Evolutionary conservation across 2,797 vertebrate species (phyloP).

Genomic region (Thalassophryne amazonica): DNA sequence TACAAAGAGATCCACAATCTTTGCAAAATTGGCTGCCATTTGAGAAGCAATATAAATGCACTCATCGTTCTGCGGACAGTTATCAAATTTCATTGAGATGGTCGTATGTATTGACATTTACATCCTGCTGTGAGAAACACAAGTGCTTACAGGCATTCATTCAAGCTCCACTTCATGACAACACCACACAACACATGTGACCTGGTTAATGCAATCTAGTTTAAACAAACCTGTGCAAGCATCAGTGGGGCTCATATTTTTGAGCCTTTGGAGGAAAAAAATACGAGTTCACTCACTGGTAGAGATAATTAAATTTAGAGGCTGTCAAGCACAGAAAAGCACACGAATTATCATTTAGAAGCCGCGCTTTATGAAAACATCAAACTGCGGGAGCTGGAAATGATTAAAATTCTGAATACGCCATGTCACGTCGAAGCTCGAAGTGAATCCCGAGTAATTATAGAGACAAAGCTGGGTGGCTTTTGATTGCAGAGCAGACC

Average conservation of each 20-base stretch:
- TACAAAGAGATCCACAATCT: constrained; percentile 1
- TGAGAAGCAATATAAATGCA: constrained; percentile 30
- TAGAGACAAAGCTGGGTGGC: constrained; percentile 34
- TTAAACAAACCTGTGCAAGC: constrained; percentile 63
- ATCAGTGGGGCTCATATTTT: constrained; percentile 32
- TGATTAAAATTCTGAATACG: constrained; percentile 60
- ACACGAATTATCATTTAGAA: constrained; percentile 66
- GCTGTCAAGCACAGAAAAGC: constrained; percentile 58
- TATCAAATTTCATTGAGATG: constrained; percentile 75
- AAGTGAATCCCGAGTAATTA: constrained; percentile 60
- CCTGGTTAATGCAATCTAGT: constrained; percentile 55
- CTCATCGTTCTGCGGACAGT: constrained; percentile 59
- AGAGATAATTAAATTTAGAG: constrained; percentile 70
- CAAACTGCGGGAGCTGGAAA: constrained; percentile 66
- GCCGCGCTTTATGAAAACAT: constrained; percentile 66
- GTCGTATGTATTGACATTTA: constrained; percentile 63
- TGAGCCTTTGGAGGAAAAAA: constrained; percentile 42
- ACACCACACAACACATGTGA: constrained; percentile 32
- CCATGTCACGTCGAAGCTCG: constrained; percentile 36
- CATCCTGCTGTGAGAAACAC: constrained; percentile 43
- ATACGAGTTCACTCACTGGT: constrained; percentile 32
- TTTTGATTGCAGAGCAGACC: constrained; percentile 39
- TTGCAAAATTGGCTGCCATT: constrained; percentile 10
- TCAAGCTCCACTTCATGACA: constrained; percentile 24
- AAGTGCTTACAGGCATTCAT: constrained; percentile 44